Percentiles rank a stretch among this genome's conserved stretches.
phyloP scores from a whole-genome alignment of 2,113 vertebrate species.

The Amblyornis subalaris region DNA sequence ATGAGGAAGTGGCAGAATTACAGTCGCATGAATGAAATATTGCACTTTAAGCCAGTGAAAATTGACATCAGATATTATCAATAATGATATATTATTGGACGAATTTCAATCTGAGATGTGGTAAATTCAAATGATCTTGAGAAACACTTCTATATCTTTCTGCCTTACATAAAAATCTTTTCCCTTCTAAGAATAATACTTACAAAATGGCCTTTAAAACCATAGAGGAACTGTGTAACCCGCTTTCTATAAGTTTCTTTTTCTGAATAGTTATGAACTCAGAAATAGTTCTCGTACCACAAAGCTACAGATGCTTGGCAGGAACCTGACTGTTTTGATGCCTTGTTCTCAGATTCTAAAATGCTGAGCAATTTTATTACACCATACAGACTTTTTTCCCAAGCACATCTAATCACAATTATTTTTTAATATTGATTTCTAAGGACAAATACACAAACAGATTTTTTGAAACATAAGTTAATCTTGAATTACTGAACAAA shows the following conservation, averaged over 20 bases:
- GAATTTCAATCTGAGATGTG: neutral
- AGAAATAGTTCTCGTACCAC: neutral
- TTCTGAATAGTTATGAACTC: neutral
- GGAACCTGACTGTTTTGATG: neutral
- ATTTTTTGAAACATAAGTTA: neutral
- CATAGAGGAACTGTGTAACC: neutral
- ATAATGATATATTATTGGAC: neutral
- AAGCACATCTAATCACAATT: neutral
- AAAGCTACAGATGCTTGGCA: neutral
- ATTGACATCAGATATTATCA: neutral
- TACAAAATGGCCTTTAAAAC: neutral
- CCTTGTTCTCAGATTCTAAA: rapidly evolving
- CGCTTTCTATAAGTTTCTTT: neutral
- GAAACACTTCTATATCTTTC: neutral
- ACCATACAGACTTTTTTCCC: neutral
- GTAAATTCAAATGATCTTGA: neutral
- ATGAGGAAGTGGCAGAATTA: neutral
- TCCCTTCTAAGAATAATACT: neutral
- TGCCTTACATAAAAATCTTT: neutral
- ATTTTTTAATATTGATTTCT: neutral
- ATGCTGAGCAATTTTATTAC: neutral
- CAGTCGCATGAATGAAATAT: neutral
- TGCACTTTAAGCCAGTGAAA: neutral
- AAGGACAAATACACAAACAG: neutral
- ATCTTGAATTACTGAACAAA: neutral